phyloP scores from a whole-genome alignment of 2,888 invertebrate genomes.

The Embidobia sp. region DNA sequence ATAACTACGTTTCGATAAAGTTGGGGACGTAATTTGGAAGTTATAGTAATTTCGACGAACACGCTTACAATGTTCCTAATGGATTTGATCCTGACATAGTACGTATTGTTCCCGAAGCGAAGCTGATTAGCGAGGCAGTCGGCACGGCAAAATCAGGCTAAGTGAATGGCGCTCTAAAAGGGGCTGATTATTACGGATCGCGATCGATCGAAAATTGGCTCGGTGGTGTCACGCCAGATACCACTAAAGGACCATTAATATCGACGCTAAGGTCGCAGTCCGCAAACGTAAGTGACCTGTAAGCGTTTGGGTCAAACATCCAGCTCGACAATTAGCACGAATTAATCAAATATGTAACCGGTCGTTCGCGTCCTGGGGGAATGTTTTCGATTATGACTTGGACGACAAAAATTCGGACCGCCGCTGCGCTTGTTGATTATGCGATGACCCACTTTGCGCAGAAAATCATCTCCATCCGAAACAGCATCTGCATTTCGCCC shows the following conservation, averaged over 20 bases:
- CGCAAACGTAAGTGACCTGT: conserved; percentile 51
- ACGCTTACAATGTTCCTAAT: conserved; percentile 57
- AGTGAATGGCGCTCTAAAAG: conserved; percentile 74
- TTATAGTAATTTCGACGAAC: conserved; percentile 58
- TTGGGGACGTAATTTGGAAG: conserved; percentile 44
- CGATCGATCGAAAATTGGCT: conserved; percentile 74
- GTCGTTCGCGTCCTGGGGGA: conserved; percentile 19
- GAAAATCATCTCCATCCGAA: background rate
- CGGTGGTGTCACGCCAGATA: conserved; percentile 72
- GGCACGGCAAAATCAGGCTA: conserved; percentile 67
- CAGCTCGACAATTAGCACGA: conserved; percentile 48
- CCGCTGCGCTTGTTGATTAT: conserved; percentile 18
- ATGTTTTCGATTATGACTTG: conserved; percentile 34
- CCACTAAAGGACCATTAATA: conserved; percentile 74
- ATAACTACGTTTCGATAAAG: conserved; percentile 47
- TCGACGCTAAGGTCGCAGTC: conserved; percentile 59
- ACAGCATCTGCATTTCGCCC: background rate
- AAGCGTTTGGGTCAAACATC: conserved; percentile 46
- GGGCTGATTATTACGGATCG: conserved; percentile 76
- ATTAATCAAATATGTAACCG: conserved; percentile 47
- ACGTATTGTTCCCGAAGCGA: conserved; percentile 60
- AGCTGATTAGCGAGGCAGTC: conserved; percentile 64
- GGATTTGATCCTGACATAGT: conserved; percentile 59
- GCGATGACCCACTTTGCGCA: conserved; percentile 25
- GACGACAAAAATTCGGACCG: conserved; percentile 28